Percentiles rank a stretch among this genome's conserved stretches.
These are phyloP conservation scores for Montipora capitata DNA, from an alignment of 92 coral and sea anemone genomes.

Conservation along the genomic window DNA sequence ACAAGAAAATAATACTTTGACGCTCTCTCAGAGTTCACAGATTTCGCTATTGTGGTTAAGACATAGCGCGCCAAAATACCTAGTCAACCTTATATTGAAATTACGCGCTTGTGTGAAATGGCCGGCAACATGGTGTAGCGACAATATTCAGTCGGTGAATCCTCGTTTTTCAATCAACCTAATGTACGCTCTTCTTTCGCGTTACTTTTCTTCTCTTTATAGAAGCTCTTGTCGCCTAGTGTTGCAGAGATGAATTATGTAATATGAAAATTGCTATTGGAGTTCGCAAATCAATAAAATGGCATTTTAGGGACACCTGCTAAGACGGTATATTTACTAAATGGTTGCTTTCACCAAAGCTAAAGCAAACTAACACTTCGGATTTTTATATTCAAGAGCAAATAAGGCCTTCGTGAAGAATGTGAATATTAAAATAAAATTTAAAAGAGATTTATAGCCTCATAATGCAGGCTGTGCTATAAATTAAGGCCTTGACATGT, in stretches of 20 bases:
- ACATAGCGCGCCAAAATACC: constrained; percentile 6
- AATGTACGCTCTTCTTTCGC: not conserved
- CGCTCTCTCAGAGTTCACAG: not conserved
- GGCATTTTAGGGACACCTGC: constrained; percentile 46
- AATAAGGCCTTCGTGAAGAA: constrained; percentile 26
- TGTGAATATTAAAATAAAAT: constrained; percentile 29
- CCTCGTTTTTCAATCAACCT: not conserved
- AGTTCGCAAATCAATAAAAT: constrained; percentile 33
- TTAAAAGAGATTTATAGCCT: constrained; percentile 49
- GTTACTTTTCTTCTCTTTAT: not conserved
- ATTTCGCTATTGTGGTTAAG: not conserved
- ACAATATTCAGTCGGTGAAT: constrained; percentile 23
- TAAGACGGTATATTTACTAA: constrained; percentile 10
- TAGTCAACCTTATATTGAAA: constrained; percentile 3
- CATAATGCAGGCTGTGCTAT: constrained; percentile 50
- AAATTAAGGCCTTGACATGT: constrained; percentile 60
- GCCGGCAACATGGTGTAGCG: not conserved
- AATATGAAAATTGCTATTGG: constrained; percentile 24
- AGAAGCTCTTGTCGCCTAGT: not conserved
- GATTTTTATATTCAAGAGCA: constrained; percentile 20
- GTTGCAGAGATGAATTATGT: constrained; percentile 18
- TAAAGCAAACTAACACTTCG: not conserved
- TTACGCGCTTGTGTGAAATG: not conserved
- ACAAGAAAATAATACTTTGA: not conserved
- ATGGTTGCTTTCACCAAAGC: constrained; percentile 22